Evolutionary conservation across 2,888 invertebrate species (phyloP).

Genomic region (Arge pagana): DNA sequence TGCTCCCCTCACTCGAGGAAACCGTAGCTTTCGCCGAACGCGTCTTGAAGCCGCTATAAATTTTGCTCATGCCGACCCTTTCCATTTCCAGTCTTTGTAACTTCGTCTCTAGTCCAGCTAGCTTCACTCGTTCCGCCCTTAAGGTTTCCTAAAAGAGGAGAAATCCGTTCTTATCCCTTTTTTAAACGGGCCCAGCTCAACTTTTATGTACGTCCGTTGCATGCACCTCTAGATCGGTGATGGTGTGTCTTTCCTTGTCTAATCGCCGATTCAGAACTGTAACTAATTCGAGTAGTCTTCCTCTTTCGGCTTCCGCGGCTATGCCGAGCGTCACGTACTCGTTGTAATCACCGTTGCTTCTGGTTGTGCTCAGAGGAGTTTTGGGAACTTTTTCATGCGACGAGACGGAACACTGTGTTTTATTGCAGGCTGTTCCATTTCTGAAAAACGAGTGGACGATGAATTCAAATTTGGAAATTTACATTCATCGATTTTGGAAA

Average conservation of each 20-base stretch:
- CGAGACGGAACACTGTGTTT: not conserved
- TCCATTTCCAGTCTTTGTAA: slow-evolving; percentile 64
- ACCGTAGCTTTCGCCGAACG: slow-evolving; percentile 41
- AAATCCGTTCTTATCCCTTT: not conserved
- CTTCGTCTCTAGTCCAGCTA: slow-evolving; percentile 63
- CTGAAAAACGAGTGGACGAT: slow-evolving; percentile 7
- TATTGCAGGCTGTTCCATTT: too few species aligned
- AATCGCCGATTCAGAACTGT: slow-evolving; percentile 64
- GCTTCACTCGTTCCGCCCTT: slow-evolving; percentile 61
- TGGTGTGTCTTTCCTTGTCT: slow-evolving; percentile 61
- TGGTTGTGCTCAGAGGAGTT: slow-evolving; percentile 26
- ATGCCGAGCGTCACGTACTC: slow-evolving; percentile 59
- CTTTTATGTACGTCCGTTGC: too few species aligned
- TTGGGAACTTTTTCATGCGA: not conserved
- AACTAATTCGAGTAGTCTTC: slow-evolving; percentile 65
- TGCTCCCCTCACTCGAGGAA: slow-evolving; percentile 37
- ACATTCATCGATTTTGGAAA: slow-evolving; percentile 3
- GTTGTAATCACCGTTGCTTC: slow-evolving; percentile 36
- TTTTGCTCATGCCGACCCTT: slow-evolving; percentile 55
- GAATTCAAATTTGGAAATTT: not conserved
- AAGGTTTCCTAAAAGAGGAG: slow-evolving; percentile 47
- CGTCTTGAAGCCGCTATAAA: slow-evolving; percentile 45
- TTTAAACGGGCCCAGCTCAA: too few species aligned
- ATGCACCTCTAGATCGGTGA: slow-evolving; percentile 39
- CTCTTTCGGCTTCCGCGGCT: slow-evolving; percentile 67